Percentiles rank a stretch among this genome's conserved stretches.
phyloP scores from a whole-genome alignment of 37 sponge, comb jelly and placozoan species.

The Cladorhizidae sp. region DNA sequence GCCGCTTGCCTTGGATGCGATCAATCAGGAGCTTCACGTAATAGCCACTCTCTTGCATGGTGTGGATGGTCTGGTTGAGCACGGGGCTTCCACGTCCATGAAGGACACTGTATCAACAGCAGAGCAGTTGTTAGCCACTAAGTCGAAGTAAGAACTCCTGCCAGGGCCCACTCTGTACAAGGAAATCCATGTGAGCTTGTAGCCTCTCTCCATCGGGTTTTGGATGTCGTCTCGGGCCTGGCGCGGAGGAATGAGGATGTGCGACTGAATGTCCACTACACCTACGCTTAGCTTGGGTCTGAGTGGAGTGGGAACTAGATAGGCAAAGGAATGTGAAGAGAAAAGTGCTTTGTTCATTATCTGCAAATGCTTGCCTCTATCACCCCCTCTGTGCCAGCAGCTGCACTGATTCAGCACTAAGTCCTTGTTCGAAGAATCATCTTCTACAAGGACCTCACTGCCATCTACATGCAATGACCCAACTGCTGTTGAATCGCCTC shows the following conservation, averaged over 20 bases:
- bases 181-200: conserved; percentile 20
- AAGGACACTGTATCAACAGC: conserved; percentile 8
- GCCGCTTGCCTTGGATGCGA: background rate
- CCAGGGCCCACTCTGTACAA: conserved; percentile 13
- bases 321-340: no score
- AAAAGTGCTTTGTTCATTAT: no score
- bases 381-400: no score
- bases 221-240: background rate
- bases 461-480: no score
- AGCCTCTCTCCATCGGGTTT: conserved; percentile 2
- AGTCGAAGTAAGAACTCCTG: conserved; percentile 15
- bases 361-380: no score
- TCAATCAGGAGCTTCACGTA: conserved; percentile 1
- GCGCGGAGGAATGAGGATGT: conserved; percentile 9
- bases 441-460: no score
- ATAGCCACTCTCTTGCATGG: conserved; percentile 19
- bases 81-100: conserved; percentile 10
- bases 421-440: no score
- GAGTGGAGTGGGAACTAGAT: background rate
- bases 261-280: background rate
- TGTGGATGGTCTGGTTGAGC: conserved; percentile 13
- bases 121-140: conserved; percentile 37
- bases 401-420: no score
- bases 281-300: background rate
- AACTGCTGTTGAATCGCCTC: no score